phyloP scores from a whole-genome alignment of 2,888 invertebrate species.

The Nasonovia ribisnigri region DNA sequence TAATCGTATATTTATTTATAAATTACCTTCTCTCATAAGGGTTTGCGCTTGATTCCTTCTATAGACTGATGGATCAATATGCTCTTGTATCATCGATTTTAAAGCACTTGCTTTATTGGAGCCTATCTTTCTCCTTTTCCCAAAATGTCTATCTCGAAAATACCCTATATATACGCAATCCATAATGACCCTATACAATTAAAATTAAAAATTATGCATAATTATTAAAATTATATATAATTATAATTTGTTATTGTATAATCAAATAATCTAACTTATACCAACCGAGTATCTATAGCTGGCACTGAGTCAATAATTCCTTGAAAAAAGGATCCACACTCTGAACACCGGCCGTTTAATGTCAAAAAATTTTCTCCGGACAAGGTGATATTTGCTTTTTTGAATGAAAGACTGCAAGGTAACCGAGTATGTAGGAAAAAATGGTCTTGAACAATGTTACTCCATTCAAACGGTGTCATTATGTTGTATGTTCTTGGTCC shows the following conservation, averaged over 20 bases:
- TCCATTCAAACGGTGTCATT: not conserved
- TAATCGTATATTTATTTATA: not conserved
- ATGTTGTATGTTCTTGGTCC: slow-evolving; percentile 3
- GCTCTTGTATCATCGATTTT: not conserved
- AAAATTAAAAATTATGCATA: not conserved
- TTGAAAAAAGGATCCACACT: not conserved
- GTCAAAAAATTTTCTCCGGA: not conserved
- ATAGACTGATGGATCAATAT: not conserved
- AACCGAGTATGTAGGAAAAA: not conserved
- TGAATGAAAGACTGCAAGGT: not conserved
- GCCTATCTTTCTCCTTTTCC: not conserved
- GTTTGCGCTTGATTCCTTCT: not conserved
- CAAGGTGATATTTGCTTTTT: not conserved
- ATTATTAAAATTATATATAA: no score
- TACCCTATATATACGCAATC: not conserved
- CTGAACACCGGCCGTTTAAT: not conserved
- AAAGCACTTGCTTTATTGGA: not conserved
- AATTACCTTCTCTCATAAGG: not conserved
- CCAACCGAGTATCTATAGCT: not conserved
- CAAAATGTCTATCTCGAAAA: not conserved
- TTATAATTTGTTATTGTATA: not conserved
- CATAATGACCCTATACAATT: not conserved
- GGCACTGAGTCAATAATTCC: not conserved
- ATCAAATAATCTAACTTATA: not conserved
- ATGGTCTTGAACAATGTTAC: not conserved